Conservation (phyloP, 2,888 invertebrate species). For the Chloroclystis v-ata region DNA sequence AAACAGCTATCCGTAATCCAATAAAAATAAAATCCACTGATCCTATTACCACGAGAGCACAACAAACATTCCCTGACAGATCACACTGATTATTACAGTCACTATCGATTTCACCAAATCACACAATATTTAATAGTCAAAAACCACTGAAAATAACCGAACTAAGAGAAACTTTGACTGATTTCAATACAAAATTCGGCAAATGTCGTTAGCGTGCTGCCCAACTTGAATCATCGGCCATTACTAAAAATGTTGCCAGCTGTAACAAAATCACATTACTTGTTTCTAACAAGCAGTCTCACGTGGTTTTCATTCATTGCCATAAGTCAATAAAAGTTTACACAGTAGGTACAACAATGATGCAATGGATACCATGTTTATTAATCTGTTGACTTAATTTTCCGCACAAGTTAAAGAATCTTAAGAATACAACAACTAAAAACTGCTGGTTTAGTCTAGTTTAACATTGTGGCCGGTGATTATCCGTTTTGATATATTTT, state of each 20-base stretch:
- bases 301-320: constrained; percentile 47
- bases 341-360: too few species aligned
- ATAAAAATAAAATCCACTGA: constrained; percentile 69
- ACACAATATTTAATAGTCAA: constrained; percentile 42
- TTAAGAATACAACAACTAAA: too few species aligned
- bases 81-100: constrained; percentile 56
- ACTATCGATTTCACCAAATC: constrained; percentile 53
- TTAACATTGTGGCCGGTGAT: too few species aligned
- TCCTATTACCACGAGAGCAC: constrained; percentile 71
- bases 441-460: too few species aligned
- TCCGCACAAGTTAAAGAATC: too few species aligned
- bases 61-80: constrained; percentile 65
- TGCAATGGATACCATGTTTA: too few species aligned
- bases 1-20: constrained; percentile 72
- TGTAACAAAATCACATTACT: constrained; percentile 47
- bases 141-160: constrained; percentile 55
- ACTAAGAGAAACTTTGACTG: constrained; percentile 55
- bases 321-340: neutral
- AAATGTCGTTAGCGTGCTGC: constrained; percentile 55
- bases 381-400: too few species aligned
- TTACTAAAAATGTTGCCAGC: constrained; percentile 66
- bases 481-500: too few species aligned
- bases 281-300: constrained; percentile 36
- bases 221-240: constrained; percentile 70
- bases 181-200: constrained; percentile 63